A percentile compares a stretch with the other conserved stretches of the same genome.
Evolutionary conservation across 2,797 vertebrate species (phyloP).

Genomic region (Sebastes hubbsi): DNA sequence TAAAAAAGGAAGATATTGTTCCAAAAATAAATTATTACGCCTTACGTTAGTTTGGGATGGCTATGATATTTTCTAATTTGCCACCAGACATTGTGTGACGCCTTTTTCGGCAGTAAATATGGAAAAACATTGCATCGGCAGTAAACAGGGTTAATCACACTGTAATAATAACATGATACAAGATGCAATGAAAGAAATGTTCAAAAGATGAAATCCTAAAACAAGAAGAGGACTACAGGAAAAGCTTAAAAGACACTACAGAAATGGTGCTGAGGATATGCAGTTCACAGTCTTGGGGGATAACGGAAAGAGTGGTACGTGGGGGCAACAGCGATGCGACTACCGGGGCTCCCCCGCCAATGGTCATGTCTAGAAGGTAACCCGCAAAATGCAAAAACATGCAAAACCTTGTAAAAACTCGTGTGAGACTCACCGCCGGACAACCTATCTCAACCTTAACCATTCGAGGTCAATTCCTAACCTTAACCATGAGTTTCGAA

Average conservation of each 20-base stretch:
- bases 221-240: neutral
- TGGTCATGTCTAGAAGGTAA: neutral
- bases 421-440: neutral
- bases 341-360: no score
- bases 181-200: no score
- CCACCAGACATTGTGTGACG: neutral
- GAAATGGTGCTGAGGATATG: no score
- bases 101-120: no score
- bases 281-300: no score
- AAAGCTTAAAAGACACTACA: no score
- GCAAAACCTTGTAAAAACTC: neutral
- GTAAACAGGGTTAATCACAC: no score
- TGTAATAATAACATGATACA: no score
- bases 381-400: neutral
- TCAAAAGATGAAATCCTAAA: neutral
- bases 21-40: neutral
- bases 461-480: neutral
- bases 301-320: no score
- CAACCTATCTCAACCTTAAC: neutral
- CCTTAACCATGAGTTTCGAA: no score
- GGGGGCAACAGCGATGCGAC: no score
- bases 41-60: neutral
- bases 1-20: neutral
- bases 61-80: neutral
- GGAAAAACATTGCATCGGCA: no score